Evolutionary conservation across 2,797 vertebrate species (phyloP).

Genomic region (Florisuga fusca): DNA sequence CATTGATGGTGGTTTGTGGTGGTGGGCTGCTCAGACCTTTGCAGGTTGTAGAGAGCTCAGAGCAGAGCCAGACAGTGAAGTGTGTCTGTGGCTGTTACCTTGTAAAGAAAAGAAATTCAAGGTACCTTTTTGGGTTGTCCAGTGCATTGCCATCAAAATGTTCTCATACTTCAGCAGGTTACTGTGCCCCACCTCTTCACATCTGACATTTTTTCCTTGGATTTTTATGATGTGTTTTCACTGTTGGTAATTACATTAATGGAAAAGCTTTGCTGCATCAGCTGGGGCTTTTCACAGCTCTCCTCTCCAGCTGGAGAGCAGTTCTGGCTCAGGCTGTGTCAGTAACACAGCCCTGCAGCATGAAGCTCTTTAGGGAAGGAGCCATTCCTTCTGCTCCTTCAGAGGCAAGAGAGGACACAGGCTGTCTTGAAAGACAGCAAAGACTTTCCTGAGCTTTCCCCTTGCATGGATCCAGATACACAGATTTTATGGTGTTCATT

Average conservation of each 20-base stretch:
- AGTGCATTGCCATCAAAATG: background rate
- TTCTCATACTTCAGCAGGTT: background rate
- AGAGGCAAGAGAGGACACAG: background rate
- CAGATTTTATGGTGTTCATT: fast-evolving
- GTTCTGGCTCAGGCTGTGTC: background rate
- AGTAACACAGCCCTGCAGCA: background rate
- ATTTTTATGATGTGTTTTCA: background rate
- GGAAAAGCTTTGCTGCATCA: slow-evolving; percentile 6
- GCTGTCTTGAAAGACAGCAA: background rate
- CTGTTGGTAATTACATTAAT: background rate
- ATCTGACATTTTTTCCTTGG: background rate
- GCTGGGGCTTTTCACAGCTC: background rate
- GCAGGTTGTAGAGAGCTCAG: background rate
- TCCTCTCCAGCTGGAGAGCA: background rate
- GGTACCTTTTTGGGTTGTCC: background rate
- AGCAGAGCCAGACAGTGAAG: background rate
- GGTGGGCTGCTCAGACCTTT: background rate
- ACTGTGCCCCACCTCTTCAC: background rate
- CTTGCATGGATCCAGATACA: fast-evolving
- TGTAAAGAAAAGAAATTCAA: background rate
- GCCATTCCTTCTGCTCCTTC: background rate
- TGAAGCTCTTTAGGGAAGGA: background rate
- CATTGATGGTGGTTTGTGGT: fast-evolving
- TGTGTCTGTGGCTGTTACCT: fast-evolving
- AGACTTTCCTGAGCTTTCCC: background rate